Evolutionary conservation across 2,797 vertebrate species (phyloP).

Genomic region (Epinephelus awoara): DNA sequence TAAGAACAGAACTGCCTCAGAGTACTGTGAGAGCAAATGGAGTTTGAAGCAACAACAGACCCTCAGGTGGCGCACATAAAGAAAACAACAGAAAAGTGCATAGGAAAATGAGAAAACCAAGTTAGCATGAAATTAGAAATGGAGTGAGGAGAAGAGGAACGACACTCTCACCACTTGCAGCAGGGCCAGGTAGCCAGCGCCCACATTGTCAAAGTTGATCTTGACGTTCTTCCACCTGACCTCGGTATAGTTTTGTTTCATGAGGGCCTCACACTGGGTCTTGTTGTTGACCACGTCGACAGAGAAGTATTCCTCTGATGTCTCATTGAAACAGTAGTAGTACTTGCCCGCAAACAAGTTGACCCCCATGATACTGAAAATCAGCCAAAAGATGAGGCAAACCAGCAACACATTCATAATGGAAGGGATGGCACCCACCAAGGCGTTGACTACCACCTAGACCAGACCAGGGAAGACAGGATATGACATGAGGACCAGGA

Average conservation of each 20-base stretch:
- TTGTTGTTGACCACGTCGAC: conserved; percentile 92
- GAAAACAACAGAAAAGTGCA: conserved; percentile 17
- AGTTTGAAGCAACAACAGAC: conserved; percentile 46
- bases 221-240: conserved; percentile 99
- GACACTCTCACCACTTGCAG: conserved; percentile 94
- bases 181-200: conserved; percentile 96
- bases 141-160: conserved; percentile 28
- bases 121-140: conserved; percentile 42
- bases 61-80: conserved; percentile 33
- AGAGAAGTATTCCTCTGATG: conserved; percentile 89
- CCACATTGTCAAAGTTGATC: conserved; percentile 99
- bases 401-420: conserved; percentile 99
- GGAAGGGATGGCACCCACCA: conserved; percentile 99
- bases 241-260: conserved; percentile 88
- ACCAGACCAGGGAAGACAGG: conserved; percentile 85
- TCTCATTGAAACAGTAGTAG: conserved; percentile 97
- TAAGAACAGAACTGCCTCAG: conserved; percentile 30
- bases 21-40: conserved; percentile 56
- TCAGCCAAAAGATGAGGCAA: conserved; percentile 99
- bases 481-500: conserved; percentile 78
- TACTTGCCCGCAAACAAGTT: conserved; percentile 99
- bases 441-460: conserved; percentile 99
- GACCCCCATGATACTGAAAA: conserved; percentile 99
- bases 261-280: conserved; percentile 90
- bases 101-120: conserved; percentile 44